A percentile compares a stretch with the other conserved stretches of the same genome.
These are phyloP conservation scores for Odontomachus brunneus DNA, from an alignment of 1,140 invertebrate genomes.

Conservation along the genomic window DNA sequence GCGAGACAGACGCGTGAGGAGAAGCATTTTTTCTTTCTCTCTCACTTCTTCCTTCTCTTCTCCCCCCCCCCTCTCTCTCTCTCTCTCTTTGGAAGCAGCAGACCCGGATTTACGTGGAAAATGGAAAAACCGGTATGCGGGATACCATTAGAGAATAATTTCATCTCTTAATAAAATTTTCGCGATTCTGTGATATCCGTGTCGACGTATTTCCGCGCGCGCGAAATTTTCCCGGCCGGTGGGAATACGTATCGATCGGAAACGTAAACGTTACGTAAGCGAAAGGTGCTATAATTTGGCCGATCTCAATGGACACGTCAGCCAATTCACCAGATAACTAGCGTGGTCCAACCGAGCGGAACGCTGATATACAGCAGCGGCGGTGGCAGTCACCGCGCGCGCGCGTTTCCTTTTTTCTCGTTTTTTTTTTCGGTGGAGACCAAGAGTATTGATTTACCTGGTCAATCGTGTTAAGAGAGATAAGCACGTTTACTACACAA, in stretches of 20 bases:
- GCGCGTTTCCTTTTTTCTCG: neutral
- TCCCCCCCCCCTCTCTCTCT: neutral
- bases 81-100: neutral
- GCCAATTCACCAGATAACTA: conserved; percentile 46
- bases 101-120: too few relatives aligned
- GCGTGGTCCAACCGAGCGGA: conserved; percentile 59
- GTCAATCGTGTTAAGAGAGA: conserved; percentile 69
- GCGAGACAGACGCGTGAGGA: conserved; percentile 3
- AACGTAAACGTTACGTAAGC: conserved; percentile 57
- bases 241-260: neutral
- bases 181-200: too few relatives aligned
- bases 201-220: neutral
- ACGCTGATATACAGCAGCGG: conserved; percentile 50
- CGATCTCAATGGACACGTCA: conserved; percentile 63
- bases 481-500: conserved; percentile 58
- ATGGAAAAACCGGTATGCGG: too few relatives aligned
- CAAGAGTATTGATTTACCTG: conserved; percentile 67
- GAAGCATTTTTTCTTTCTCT: neutral
- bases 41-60: neutral
- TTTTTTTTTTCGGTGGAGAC: conserved; percentile 47
- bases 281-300: conserved; percentile 55
- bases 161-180: too few relatives aligned
- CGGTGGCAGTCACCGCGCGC: neutral
- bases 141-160: too few relatives aligned
- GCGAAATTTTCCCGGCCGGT: neutral